Conservation (phyloP, 2,113 vertebrate genomes). For the Gadus chalcogrammus region DNA sequence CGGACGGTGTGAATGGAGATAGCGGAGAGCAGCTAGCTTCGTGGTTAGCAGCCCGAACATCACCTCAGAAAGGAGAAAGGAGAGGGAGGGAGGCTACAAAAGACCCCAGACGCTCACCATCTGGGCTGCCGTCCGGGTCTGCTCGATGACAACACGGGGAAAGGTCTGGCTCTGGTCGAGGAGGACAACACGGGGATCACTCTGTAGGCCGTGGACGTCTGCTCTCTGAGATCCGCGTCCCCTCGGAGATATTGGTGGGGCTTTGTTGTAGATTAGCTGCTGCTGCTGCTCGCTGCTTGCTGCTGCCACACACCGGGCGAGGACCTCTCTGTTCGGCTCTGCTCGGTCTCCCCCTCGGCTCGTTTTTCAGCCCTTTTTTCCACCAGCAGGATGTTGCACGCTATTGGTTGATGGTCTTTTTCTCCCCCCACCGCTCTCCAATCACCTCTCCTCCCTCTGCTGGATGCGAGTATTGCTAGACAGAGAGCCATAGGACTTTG, state of each 20-base stretch:
- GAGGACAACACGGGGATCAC: constrained; percentile 17
- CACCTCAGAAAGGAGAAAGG: constrained; percentile 40
- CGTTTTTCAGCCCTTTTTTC: constrained; percentile 43
- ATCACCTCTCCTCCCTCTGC: neutral
- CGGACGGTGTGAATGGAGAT: too few relatives aligned
- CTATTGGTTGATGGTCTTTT: constrained; percentile 59
- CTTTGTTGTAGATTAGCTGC: constrained; percentile 25
- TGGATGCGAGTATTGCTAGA: too few relatives aligned
- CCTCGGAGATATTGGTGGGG: constrained; percentile 37
- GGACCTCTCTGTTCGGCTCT: constrained; percentile 38
- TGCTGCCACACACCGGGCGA: constrained; percentile 27
- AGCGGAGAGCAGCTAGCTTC: constrained; percentile 15
- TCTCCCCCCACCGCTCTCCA: neutral
- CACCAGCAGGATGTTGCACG: constrained; percentile 57
- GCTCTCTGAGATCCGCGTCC: neutral
- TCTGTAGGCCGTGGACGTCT: constrained; percentile 19
- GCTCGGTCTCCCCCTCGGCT: constrained; percentile 31
- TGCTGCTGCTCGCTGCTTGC: constrained; percentile 48
- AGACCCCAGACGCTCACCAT: constrained; percentile 67
- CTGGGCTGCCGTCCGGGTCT: constrained; percentile 48
- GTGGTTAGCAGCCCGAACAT: constrained; percentile 29
- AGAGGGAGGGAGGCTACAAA: constrained; percentile 3
- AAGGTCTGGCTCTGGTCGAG: constrained; percentile 31
- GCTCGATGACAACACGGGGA: constrained; percentile 21
- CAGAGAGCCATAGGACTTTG: too few relatives aligned